Percentiles rank a stretch among this genome's conserved stretches.
Conservation (phyloP, 2,888 invertebrate genomes). For the Standfussiana lucernea region DNA sequence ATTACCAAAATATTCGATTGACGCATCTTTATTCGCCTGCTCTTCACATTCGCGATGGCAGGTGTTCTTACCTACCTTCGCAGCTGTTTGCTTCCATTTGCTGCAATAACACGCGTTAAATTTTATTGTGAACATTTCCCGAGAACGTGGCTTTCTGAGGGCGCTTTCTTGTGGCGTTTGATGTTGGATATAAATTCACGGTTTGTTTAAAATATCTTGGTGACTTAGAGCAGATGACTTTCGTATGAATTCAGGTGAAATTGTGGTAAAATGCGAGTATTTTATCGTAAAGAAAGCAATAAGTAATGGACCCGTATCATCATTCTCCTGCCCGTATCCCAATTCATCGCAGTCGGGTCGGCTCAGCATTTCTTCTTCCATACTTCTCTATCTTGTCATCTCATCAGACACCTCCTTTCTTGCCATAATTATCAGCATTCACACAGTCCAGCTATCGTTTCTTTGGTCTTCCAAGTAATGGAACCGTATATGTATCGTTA, state of each 20-base stretch:
- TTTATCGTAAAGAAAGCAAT: background rate
- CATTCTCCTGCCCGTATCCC: too few species aligned
- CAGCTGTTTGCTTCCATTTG: constrained; percentile 9
- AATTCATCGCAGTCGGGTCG: too few species aligned
- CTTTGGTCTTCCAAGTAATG: too few species aligned
- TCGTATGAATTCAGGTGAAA: background rate
- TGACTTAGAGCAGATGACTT: background rate
- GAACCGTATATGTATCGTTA: background rate
- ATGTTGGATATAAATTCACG: constrained; percentile 20
- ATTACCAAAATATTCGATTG: constrained; percentile 23
- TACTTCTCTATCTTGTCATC: too few species aligned
- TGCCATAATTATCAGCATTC: too few species aligned
- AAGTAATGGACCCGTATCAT: too few species aligned
- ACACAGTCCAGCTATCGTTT: too few species aligned
- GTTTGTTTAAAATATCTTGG: constrained; percentile 13
- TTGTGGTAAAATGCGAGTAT: background rate
- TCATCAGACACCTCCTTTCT: too few species aligned
- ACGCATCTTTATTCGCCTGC: background rate
- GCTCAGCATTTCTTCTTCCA: too few species aligned
- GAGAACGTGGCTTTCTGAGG: constrained; percentile 47
- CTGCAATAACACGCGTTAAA: constrained; percentile 50
- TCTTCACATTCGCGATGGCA: constrained; percentile 35
- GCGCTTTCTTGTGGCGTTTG: constrained; percentile 34
- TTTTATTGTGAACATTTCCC: constrained; percentile 62
- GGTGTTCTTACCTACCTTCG: constrained; percentile 46